Base-by-base conservation (phyloP, 1,140 invertebrate species). In the Drosophila santomea region DNA sequence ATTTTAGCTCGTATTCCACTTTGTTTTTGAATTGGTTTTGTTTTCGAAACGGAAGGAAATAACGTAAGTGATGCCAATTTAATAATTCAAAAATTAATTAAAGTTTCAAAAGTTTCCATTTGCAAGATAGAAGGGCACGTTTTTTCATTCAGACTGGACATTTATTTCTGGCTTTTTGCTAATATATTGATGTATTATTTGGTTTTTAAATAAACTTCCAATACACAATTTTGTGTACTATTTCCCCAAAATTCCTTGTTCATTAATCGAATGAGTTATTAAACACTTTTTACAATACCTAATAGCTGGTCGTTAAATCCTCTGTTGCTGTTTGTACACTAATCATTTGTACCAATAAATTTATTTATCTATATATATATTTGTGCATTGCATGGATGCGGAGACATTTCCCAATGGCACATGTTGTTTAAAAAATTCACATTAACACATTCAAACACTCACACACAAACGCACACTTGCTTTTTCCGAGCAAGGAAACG, bases 341-440 rank as follows among this genome's bases (percentile, higher is more conserved):
- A 74, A 80, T 71, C 55, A 83, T 89, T 80, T 77, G 56, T 80
- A 80, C 63, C 60, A 80, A 82, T 66, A 59, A 45, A 60, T 47
- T 36, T 73, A 63, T 64, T 63, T 63, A 25, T 63, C 62, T 57
- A 54, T 67, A 62, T 57, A 62, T 57, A 62, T 57, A 35, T 69
- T 50, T 66, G 38, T 67, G 23, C 68, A 56, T 74, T 39, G 14
- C 14, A 23, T 61, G 45, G 44, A 15, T 39, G 12, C 3, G 43
- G 38, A 43, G 39, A 67, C 63, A 76, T 67, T 76, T 77, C 61
- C 74, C 35, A 74, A 55, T 61, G 64, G 73, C 66, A 71, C 56
- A 66, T 66, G 45, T 61, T 80, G 56, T 75, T 76, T 72, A 67
- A 73, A 59, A 73, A 74, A 71, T 63, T 44, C 78, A 74, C 78